These are phyloP conservation scores for Ammodytes marinus DNA, from an alignment of 2,113 vertebrate genomes.

Conservation along the genomic window DNA sequence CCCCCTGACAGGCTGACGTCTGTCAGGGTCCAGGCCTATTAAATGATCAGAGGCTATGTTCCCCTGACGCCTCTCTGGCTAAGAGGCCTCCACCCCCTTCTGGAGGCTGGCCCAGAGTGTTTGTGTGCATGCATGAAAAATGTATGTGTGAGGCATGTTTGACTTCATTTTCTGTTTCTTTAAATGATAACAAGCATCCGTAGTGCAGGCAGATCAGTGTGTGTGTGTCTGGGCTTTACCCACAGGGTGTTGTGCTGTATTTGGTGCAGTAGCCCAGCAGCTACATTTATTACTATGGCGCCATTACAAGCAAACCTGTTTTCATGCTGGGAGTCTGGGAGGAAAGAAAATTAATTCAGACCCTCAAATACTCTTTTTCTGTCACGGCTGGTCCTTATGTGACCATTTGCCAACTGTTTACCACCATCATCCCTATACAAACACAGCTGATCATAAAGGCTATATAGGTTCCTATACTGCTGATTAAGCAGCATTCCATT, in stretches of 20 bases:
- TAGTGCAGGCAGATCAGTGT: constrained; percentile 18
- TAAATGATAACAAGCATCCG: constrained; percentile 6
- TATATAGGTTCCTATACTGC: neutral
- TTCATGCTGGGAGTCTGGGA: constrained; percentile 42
- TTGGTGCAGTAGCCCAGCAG: constrained; percentile 49
- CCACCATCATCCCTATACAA: constrained; percentile 20
- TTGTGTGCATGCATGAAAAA: constrained; percentile 58
- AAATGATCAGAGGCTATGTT: constrained; percentile 73
- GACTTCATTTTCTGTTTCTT: constrained; percentile 40
- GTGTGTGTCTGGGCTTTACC: constrained; percentile 44
- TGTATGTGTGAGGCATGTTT: constrained; percentile 20
- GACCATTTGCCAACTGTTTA: constrained; percentile 51
- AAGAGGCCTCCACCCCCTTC: constrained; percentile 56
- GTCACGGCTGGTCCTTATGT: constrained; percentile 53
- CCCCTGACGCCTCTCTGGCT: constrained; percentile 66
- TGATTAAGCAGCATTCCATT: neutral
- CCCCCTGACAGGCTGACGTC: constrained; percentile 74
- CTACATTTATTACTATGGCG: constrained; percentile 63
- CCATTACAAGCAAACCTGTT: constrained; percentile 51
- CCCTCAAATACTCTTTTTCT: constrained; percentile 45
- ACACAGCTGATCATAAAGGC: neutral
- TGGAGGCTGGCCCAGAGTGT: constrained; percentile 61
- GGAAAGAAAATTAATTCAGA: constrained; percentile 46
- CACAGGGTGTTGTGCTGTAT: constrained; percentile 48
- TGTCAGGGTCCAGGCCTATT: constrained; percentile 73